These are phyloP conservation scores for Pantherophis vulpinus DNA, from an alignment of 2,797 vertebrate species.

Conservation along the genomic window DNA sequence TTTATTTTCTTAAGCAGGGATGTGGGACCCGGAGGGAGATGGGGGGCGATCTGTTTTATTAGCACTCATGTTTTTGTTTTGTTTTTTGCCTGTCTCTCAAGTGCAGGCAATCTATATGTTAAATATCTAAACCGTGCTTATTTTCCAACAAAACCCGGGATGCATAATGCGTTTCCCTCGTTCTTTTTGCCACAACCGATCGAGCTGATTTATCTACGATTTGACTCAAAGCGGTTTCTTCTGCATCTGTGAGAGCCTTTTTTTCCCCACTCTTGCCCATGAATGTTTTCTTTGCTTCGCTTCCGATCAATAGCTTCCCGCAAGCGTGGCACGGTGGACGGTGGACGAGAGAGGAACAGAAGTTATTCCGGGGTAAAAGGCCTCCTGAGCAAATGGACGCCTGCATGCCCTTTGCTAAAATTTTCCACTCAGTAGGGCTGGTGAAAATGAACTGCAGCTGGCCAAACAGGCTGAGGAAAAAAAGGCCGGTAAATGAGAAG, in stretches of 20 bases:
- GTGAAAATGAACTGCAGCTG: not conserved
- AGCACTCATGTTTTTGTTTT: not conserved
- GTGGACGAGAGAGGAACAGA: not conserved
- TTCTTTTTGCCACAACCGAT: not conserved
- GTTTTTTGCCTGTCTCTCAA: not conserved
- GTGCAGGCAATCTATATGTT: slow-evolving; percentile 27
- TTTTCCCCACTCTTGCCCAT: not conserved
- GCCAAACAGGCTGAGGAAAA: not conserved
- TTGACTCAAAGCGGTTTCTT: not conserved
- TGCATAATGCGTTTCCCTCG: not conserved
- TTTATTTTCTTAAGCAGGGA: not conserved
- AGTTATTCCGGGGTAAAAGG: not conserved
- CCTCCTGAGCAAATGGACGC: not conserved
- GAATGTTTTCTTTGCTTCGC: slow-evolving; percentile 16
- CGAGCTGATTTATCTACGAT: not conserved
- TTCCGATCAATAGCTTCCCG: slow-evolving; percentile 9
- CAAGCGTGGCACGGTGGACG: not conserved
- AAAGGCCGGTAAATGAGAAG: not conserved
- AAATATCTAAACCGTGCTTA: slow-evolving; percentile 15
- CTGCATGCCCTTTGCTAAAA: not conserved
- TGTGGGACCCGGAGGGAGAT: not conserved
- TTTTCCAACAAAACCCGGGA: not conserved
- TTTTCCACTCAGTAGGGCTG: not conserved
- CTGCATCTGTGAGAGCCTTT: not conserved
- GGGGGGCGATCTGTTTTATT: not conserved